Conservation (phyloP, 2,888 invertebrate genomes). For the Limulus polyphemus region DNA sequence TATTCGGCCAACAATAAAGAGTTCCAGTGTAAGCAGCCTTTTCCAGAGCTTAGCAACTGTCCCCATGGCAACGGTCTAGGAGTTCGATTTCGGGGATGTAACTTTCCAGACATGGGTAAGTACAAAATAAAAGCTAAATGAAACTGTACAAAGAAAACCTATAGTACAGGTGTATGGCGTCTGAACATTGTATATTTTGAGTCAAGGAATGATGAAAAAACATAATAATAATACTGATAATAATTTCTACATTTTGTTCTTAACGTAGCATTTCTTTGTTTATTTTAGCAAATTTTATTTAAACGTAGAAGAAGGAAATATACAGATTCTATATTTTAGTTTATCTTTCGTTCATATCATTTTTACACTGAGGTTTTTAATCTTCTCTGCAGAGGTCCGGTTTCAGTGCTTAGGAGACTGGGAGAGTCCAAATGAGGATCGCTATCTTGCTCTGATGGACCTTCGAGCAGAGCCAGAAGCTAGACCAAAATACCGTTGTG, state of each 20-base stretch:
- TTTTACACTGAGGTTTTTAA: no score
- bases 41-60: constrained; percentile 48
- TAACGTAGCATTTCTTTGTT: no score
- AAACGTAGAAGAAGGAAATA: no score
- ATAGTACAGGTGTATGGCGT: background rate
- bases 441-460: constrained; percentile 39
- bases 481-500: constrained; percentile 30
- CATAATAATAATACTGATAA: no score
- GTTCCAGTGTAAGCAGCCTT: constrained; percentile 44
- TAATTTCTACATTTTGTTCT: no score
- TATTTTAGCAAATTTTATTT: no score
- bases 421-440: constrained; percentile 45
- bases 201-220: no score
- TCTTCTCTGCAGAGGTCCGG: constrained; percentile 40
- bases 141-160: no score
- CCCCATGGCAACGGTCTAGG: constrained; percentile 48
- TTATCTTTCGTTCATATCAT: no score
- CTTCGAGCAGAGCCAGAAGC: constrained; percentile 27
- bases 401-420: constrained; percentile 53
- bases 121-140: background rate
- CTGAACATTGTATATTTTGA: background rate
- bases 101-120: constrained; percentile 45
- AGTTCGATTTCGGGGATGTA: constrained; percentile 46
- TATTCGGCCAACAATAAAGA: constrained; percentile 43
- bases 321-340: no score